These are phyloP conservation scores for Ianthella basta DNA, from an alignment of 37 sponge, comb jelly and placozoan species.

Conservation along the genomic window DNA sequence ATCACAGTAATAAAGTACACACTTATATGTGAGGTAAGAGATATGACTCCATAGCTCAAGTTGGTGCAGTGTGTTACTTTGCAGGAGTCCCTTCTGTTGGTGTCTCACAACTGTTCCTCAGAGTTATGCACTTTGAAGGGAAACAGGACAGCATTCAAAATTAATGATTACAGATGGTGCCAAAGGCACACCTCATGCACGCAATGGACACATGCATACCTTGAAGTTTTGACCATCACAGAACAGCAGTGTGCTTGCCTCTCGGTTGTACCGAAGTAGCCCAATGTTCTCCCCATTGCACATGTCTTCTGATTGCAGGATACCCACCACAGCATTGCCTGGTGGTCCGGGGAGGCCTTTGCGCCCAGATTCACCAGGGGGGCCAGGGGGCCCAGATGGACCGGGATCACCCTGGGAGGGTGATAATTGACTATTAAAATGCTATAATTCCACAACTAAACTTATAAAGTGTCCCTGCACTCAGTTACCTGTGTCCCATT, in stretches of 20 bases:
- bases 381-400: neutral
- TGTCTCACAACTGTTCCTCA: neutral
- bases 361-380: neutral
- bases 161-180: neutral
- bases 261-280: neutral
- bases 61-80: too few relatives aligned
- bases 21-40: too few relatives aligned
- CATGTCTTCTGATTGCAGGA: neutral
- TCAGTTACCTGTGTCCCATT: neutral
- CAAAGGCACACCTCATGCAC: too few relatives aligned
- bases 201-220: too few relatives aligned
- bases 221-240: constrained; percentile 21
- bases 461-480: neutral
- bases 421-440: too few relatives aligned
- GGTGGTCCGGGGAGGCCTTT: constrained; percentile 14
- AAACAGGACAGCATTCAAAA: neutral
- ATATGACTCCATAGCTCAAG: too few relatives aligned
- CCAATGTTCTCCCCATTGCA: constrained; percentile 9
- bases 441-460: too few relatives aligned
- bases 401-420: too few relatives aligned
- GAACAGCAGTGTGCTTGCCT: neutral
- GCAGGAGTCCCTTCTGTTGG: neutral
- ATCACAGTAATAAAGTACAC: too few relatives aligned
- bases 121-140: neutral
- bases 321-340: neutral